A percentile compares a stretch with the other conserved stretches of the same genome.
Evolutionary conservation across 2,113 vertebrate genomes (phyloP).

Genomic region (Orientallactaga bullata): DNA sequence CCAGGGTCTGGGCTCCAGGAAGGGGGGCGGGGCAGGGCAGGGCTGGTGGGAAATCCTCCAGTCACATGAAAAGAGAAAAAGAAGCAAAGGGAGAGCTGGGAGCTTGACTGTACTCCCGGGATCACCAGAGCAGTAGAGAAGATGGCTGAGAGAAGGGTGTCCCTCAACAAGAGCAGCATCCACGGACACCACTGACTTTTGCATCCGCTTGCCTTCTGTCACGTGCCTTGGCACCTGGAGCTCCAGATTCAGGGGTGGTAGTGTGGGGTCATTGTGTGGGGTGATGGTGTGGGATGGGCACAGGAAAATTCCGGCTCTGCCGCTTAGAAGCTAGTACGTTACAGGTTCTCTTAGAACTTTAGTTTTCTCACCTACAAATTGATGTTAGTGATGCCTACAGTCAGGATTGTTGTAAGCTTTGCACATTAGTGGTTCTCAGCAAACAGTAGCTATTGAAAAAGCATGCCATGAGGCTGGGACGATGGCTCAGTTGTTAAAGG

Average conservation of each 20-base stretch:
- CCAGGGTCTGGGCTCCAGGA: neutral
- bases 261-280: too few relatives aligned
- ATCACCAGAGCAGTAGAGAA: neutral
- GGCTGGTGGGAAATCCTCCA: neutral
- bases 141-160: neutral
- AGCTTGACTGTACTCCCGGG: neutral
- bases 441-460: neutral
- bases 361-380: neutral
- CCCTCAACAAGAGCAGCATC: neutral
- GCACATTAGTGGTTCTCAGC: neutral
- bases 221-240: neutral
- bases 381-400: neutral
- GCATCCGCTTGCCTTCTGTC: neutral
- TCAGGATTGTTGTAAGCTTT: neutral
- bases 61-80: neutral
- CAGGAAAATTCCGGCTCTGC: neutral
- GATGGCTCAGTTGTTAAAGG: too few relatives aligned
- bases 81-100: neutral
- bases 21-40: neutral
- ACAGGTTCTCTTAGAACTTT: neutral
- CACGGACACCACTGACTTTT: neutral
- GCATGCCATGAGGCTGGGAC: too few relatives aligned
- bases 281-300: neutral
- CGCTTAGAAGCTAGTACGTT: slow-evolving; percentile 1
- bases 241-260: neutral